Conservation (phyloP, 2,113 vertebrate genomes). For the human (Homo sapiens) region GRCh38 chr5:69546001-69546500, state of each 20-base stretch:
- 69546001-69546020: not conserved
- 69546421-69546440: not conserved
- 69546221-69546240: not conserved
- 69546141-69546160: not conserved
- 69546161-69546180: not conserved
- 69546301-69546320: not conserved
- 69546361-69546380: not conserved
- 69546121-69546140: not conserved
- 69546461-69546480: not conserved
- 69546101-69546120: not conserved
- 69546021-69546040: not conserved
- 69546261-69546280: not conserved
- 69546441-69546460: not conserved
- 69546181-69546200: too few species aligned
- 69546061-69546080: not conserved
- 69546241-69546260: not conserved
- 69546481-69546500: not conserved
- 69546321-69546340: not conserved
- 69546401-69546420: not conserved
- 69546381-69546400: not conserved
- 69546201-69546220: not conserved
- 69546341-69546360: not conserved
- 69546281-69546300: not conserved
- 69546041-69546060: not conserved
- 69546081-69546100: constrained; percentile 47